Evolutionary conservation across 1,140 invertebrate genomes (phyloP), one percentile per base, ranked within the genome.

Genomic region (Trachymyrmex septentrionalis): DNA sequence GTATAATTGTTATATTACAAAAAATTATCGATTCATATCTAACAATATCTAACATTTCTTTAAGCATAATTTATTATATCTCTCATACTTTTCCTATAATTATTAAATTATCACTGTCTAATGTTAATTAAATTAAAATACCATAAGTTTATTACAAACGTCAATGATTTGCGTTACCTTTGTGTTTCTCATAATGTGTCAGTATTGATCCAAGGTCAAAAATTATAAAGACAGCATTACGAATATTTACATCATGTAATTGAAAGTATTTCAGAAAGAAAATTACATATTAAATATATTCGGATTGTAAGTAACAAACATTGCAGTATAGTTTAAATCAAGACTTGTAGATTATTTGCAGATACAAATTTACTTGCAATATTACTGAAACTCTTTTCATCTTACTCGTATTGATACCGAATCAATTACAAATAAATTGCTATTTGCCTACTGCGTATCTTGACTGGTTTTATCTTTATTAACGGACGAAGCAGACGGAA

Each of bases 221-320:
- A 81, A 81, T 34, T 53, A 9, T 14, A 38, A n/a, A 3, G 19
- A 38, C 21, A 80, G 34, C 21, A 14, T 5, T 71, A 80, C 21
- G 14, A 81, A 71, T 81, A 81, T 81, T 81, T 81, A 81, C 77
- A 81, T 55, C 19, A 10, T 27, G 34, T 12, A 50, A 63, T 16
- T 53, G 3, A 80, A 80, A 14, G n/a, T 50, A 6, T 64, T 19
- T 34, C 27, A 61, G 3, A 38, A 69, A 24, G 24, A 30, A 81
- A 55, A 69, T 16, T 69, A 55, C 10, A 16, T 44, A 76, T 14
- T 38, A 67, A 16, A n/a, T 44, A 21, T 2, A 38, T 34, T 69
- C 12, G 27, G 12, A 48, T 44, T n/a, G 5, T 53, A 27, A 44
- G 16, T 16, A 19, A 27, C 61, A 55, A 66, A 53, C 6, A 9